These are phyloP conservation scores for Adineta ricciae DNA, from an alignment of 2,888 invertebrate genomes.

Conservation along the genomic window DNA sequence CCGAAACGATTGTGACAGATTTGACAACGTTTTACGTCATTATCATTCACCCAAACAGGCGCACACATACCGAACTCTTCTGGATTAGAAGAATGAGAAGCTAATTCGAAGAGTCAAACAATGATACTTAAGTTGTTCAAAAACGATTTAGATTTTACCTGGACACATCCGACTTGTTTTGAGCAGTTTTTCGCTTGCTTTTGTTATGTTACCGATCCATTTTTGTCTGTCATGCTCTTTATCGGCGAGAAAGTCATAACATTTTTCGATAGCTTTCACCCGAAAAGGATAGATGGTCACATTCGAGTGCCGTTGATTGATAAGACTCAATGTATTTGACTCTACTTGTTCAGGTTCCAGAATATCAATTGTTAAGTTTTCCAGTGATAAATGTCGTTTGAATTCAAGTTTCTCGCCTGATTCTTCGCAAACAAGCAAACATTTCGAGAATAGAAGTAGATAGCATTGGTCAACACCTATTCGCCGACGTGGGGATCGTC, in stretches of 20 bases:
- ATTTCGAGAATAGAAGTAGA: background rate
- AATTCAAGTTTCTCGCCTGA: background rate
- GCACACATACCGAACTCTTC: background rate
- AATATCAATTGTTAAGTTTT: background rate
- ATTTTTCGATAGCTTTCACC: background rate
- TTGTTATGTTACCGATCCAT: background rate
- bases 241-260: background rate
- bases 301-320: rapidly evolving
- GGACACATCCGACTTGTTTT: no score
- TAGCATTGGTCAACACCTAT: background rate
- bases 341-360: background rate
- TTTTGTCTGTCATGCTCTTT: background rate
- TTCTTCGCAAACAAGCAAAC: background rate
- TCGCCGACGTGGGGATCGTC: background rate
- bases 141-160: no score
- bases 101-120: no score
- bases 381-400: background rate
- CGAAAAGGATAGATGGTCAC: background rate
- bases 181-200: background rate
- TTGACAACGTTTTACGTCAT: background rate
- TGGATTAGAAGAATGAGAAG: no score
- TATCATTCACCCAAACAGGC: background rate
- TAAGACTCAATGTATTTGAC: background rate
- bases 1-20: background rate
- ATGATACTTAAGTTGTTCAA: no score